Base-by-base conservation (phyloP, 2,888 invertebrate genomes). In the Didymodactylos carnosus region DNA sequence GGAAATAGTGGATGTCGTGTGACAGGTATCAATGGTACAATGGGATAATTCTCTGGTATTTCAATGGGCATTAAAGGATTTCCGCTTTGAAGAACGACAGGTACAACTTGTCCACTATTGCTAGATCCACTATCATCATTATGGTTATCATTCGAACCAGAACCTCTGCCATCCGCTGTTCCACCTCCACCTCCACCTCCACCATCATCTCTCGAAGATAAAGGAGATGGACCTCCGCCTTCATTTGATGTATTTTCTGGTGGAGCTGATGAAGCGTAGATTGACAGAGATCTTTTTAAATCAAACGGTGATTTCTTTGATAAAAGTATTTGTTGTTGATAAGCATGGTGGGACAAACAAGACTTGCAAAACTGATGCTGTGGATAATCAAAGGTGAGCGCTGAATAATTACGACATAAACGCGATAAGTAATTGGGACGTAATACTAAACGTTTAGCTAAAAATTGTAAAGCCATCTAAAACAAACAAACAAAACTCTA, bases 1-100 rank as follows among this genome's bases (percentile, higher is more conserved):
- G 98, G 98, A 85, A 98, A 98, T 2, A 98, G 91, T 7, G 97
- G 95, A 85, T 94, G 92, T 78, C 94, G 88, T 80, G 87, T 89
- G 77, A 97, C 91, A 0, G 95, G 93, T 78, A 99, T 89, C 13
- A 97, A 89, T 5, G 98, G 98, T 27, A 98, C 89, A 82, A 91
- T 90, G 0, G 98, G 97, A 90, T 94, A 95, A 14, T 91, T 89
- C 82, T 95, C 95, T 0, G 97, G 97, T 39, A 98, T 91, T 23
- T 91, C 90, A 70, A 94, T 90, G 0, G 93, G 90, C 70, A 46
- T 40, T 14, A 72, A 25, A 19, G 43, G 29, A 72, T 46, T 72
- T 53, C 53, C 53, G 27, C 29, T 5, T 53, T 53, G 53, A 53
- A 53, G 27, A 4, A 53, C 53, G 13, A 53, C 53, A 29, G 53